Conservation (phyloP, 2,113 vertebrate genomes). For the Dascyllus trimaculatus region DNA sequence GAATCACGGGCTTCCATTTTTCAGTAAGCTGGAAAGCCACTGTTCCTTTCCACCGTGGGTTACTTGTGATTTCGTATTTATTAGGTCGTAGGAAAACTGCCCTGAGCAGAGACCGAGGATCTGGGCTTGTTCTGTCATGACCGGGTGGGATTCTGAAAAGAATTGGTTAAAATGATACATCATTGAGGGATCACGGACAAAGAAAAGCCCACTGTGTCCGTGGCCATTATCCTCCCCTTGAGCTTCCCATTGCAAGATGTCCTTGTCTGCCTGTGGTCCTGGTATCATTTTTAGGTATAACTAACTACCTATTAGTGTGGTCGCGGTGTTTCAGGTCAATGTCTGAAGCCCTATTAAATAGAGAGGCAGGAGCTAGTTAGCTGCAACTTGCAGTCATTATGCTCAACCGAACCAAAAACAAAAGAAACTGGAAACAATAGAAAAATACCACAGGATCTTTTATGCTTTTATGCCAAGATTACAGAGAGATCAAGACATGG, state of each 20-base stretch:
- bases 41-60: background rate
- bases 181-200: background rate
- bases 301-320: constrained; percentile 7
- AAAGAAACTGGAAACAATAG: background rate
- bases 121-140: constrained; percentile 5
- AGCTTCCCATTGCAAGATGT: constrained; percentile 21
- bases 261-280: constrained; percentile 24
- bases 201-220: background rate
- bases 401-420: background rate
- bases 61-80: background rate
- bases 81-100: background rate
- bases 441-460: too few relatives aligned
- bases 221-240: constrained; percentile 17
- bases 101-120: background rate
- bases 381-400: constrained; percentile 17
- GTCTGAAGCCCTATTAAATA: constrained; percentile 7
- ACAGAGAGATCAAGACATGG: too few relatives aligned
- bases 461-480: too few relatives aligned
- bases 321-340: constrained; percentile 23
- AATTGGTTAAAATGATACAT: constrained; percentile 29
- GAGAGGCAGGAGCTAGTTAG: background rate
- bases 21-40: background rate
- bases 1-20: background rate
- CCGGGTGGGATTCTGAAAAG: constrained; percentile 22
- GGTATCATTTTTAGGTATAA: constrained; percentile 24